Percentiles rank a stretch among this genome's conserved stretches.
Conservation (phyloP, 2,113 vertebrate species). For the Propithecus coquereli region DNA sequence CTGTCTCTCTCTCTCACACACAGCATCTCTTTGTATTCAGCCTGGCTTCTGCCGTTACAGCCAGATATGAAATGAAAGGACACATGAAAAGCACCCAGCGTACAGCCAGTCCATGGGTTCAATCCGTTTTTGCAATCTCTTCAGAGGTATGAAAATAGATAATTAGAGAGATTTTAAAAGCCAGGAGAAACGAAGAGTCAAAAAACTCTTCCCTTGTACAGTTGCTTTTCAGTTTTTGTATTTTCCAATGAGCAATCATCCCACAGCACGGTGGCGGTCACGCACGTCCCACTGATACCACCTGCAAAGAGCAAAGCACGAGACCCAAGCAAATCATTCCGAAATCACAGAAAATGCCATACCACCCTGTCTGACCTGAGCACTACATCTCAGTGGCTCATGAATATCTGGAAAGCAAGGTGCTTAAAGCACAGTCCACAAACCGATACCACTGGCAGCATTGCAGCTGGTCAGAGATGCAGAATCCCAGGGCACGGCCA, state of each 20-base stretch:
- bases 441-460: neutral
- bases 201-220: neutral
- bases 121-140: neutral
- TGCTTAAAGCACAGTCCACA: neutral
- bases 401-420: neutral
- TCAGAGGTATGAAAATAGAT: neutral
- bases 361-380: neutral
- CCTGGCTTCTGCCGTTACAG: neutral
- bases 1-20: neutral
- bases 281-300: neutral
- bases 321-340: neutral
- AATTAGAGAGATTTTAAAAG: conserved; percentile 7
- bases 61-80: conserved; percentile 40
- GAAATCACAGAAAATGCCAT: neutral
- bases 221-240: neutral
- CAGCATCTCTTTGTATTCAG: conserved; percentile 1
- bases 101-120: neutral
- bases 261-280: neutral
- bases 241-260: neutral
- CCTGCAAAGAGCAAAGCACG: neutral
- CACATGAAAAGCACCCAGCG: neutral
- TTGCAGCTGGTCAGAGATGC: neutral
- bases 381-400: neutral
- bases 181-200: conserved; percentile 6
- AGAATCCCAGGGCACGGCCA: neutral